phyloP scores from a whole-genome alignment of 2,113 vertebrate species.

The Nesospiza acunhae region DNA sequence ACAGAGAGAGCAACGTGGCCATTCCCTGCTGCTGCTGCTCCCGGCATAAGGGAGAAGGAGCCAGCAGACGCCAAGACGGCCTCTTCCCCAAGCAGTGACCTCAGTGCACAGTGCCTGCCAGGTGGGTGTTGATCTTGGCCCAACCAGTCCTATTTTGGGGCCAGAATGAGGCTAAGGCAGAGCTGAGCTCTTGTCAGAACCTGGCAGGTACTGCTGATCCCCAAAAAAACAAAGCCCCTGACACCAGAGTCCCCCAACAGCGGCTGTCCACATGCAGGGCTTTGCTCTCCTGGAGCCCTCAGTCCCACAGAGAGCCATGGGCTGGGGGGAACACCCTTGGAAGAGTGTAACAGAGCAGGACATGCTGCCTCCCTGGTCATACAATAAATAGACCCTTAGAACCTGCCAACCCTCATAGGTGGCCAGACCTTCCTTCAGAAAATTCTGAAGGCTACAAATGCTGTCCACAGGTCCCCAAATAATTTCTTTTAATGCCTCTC shows the following conservation, averaged over 20 bases:
- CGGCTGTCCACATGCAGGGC: not conserved
- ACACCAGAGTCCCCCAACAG: not conserved
- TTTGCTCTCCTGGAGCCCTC: not conserved
- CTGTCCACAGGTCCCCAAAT: not conserved
- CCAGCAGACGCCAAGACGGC: not conserved
- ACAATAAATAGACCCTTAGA: not conserved
- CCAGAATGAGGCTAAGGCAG: not conserved
- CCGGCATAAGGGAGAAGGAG: not conserved
- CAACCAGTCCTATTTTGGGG: fast-evolving
- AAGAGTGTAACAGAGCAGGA: not conserved
- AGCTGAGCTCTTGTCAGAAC: not conserved
- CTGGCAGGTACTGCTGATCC: not conserved
- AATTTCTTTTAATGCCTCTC: not conserved
- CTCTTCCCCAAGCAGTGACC: conserved; percentile 39
- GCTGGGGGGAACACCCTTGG: not conserved
- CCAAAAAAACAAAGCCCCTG: not conserved
- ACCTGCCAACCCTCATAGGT: not conserved
- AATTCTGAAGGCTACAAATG: not conserved
- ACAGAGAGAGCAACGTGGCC: not conserved
- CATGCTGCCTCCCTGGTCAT: not conserved
- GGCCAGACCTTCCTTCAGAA: not conserved
- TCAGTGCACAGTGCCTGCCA: not conserved
- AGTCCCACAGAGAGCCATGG: fast-evolving
- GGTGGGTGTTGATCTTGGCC: conserved; percentile 54
- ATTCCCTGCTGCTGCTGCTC: not conserved